A percentile compares a stretch with the other conserved stretches of the same genome.
These are phyloP conservation scores for Leptinotarsa defecta DNA, from an alignment of 1,140 invertebrate genomes.

Conservation along the genomic window DNA sequence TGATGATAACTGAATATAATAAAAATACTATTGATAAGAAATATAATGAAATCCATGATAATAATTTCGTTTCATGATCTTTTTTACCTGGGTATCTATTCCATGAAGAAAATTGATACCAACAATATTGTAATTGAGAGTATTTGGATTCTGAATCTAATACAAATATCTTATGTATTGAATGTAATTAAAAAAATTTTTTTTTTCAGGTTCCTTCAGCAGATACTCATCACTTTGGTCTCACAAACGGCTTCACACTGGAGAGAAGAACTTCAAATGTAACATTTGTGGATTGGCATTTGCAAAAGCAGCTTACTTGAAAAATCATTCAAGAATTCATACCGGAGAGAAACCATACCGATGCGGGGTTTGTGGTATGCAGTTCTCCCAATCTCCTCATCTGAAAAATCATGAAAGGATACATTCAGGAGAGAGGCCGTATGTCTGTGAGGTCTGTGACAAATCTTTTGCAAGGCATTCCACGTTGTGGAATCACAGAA, in stretches of 20 bases:
- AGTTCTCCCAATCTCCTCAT: slow-evolving; percentile 87
- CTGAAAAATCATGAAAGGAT: slow-evolving; percentile 91
- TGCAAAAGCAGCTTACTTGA: slow-evolving; percentile 87
- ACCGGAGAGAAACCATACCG: slow-evolving; percentile 79
- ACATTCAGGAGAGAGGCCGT: slow-evolving; percentile 87
- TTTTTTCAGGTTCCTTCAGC: slow-evolving; percentile 67
- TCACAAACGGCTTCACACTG: slow-evolving; percentile 82
- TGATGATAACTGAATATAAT: too few species aligned
- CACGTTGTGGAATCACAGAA: slow-evolving; percentile 87
- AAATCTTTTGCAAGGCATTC: slow-evolving; percentile 87
- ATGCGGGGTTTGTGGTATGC: slow-evolving; percentile 85
- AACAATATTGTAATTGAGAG: too few species aligned
- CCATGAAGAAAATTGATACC: too few species aligned
- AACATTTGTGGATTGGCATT: slow-evolving; percentile 92
- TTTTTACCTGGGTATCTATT: too few species aligned
- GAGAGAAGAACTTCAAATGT: slow-evolving; percentile 90
- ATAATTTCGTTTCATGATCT: too few species aligned
- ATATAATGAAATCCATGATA: too few species aligned
- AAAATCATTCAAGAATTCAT: slow-evolving; percentile 88
- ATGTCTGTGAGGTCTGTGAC: slow-evolving; percentile 85
- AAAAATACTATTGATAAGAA: too few species aligned
- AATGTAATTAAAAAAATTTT: not conserved
- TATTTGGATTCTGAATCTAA: too few species aligned
- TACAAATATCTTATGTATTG: too few species aligned
- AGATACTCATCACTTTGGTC: slow-evolving; percentile 85